Conservation (phyloP, 2,888 invertebrate species). For the Tenthredo scrophulariae region DNA sequence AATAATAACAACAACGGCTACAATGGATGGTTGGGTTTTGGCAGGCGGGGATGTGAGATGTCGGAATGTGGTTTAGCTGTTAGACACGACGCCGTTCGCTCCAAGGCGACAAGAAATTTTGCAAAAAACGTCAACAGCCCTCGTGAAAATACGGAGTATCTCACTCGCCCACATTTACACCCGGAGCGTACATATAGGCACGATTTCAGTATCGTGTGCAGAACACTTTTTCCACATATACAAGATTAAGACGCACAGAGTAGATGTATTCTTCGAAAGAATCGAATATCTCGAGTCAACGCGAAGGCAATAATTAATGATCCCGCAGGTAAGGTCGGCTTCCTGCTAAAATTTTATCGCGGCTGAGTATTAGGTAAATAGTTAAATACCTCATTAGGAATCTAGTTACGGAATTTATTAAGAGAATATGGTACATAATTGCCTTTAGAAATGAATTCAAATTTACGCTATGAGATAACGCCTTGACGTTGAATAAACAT, state of each 20-base stretch:
- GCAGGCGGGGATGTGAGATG: conserved; percentile 22
- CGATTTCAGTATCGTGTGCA: not conserved
- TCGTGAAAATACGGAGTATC: not conserved
- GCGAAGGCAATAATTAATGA: conserved; percentile 18
- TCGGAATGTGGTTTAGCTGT: conserved; percentile 50
- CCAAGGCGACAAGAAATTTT: conserved; percentile 40
- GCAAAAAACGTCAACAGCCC: conserved; percentile 27
- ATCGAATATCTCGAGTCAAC: not conserved
- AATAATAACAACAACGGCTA: conserved; percentile 30
- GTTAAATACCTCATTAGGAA: not conserved
- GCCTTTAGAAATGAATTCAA: not conserved
- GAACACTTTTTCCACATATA: not conserved
- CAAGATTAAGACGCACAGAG: not conserved
- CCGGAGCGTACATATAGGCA: not conserved
- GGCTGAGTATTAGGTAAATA: not conserved
- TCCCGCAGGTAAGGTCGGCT: not conserved
- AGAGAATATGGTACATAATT: not conserved
- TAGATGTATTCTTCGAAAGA: not conserved
- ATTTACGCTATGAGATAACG: not conserved
- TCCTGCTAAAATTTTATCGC: not conserved
- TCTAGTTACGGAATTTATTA: conserved; percentile 9
- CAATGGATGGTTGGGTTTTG: conserved; percentile 38
- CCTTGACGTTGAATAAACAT: conserved; percentile 43
- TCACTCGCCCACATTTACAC: not conserved
- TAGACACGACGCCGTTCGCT: conserved; percentile 14